These are phyloP conservation scores for Coracias cyanogaster DNA, from an alignment of 2,797 vertebrate species.

Conservation along the genomic window DNA sequence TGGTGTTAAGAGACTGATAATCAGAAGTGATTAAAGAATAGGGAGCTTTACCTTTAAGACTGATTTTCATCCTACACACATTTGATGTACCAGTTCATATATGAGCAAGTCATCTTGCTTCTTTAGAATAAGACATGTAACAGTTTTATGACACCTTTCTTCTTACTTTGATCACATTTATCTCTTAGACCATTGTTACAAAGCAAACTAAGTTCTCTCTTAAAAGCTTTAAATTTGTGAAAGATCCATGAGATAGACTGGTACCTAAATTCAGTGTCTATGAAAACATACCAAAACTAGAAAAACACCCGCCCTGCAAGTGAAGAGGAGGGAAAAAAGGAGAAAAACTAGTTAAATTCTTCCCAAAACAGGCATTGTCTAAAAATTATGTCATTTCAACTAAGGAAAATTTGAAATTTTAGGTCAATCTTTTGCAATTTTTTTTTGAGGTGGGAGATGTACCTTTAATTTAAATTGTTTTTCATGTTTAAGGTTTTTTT, in stretches of 20 bases:
- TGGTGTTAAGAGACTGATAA: background rate
- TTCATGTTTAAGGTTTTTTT: background rate
- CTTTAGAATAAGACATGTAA: background rate
- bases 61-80: background rate
- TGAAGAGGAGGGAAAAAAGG: background rate
- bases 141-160: background rate
- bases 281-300: background rate
- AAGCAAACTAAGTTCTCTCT: background rate
- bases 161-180: background rate
- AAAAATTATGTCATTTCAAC: background rate
- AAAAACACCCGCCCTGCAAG: fast-evolving
- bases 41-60: background rate
- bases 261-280: background rate
- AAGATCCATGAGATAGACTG: background rate
- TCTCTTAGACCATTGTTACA: background rate
- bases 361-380: background rate
- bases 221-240: background rate
- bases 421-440: background rate
- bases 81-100: background rate
- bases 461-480: background rate
- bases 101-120: background rate
- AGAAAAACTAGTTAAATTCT: background rate
- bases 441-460: background rate
- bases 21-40: background rate
- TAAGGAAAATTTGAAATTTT: background rate